Evolutionary conservation across 2,797 vertebrate genomes (phyloP).

Genomic region (Silurus lanzhouensis): DNA sequence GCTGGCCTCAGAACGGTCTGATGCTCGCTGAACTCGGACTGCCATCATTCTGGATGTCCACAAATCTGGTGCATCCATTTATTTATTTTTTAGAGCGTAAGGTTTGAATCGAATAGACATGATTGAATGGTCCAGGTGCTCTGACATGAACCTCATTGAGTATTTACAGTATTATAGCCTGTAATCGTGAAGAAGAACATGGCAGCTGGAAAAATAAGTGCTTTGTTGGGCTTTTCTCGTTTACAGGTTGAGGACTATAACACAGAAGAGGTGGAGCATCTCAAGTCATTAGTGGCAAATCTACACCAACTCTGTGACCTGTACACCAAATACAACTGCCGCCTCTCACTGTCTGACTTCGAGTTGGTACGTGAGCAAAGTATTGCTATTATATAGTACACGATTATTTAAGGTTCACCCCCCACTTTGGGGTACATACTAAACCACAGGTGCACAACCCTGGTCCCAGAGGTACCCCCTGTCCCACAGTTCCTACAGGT

Average conservation of each 20-base stretch:
- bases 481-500: neutral
- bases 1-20: constrained; percentile 95
- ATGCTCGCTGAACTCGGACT: constrained; percentile 84
- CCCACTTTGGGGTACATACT: neutral
- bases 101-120: neutral
- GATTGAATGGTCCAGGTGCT: neutral
- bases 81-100: neutral
- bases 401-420: too few relatives aligned
- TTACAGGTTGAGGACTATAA: constrained; percentile 76
- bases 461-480: neutral
- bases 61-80: constrained; percentile 74
- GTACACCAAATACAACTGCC: constrained; percentile 87
- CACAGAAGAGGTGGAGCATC: constrained; percentile 78
- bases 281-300: constrained; percentile 81
- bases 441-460: neutral
- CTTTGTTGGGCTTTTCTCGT: neutral
- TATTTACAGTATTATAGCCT: neutral
- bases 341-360: constrained; percentile 86
- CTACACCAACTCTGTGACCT: constrained; percentile 83
- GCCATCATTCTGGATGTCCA: constrained; percentile 78
- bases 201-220: neutral
- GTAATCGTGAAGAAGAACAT: neutral
- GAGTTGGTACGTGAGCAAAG: constrained; percentile 80
- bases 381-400: neutral
- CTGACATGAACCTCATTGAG: neutral